Percentiles rank a stretch among this genome's conserved stretches.
Conservation (phyloP, 2,113 vertebrate species). For the Ophthalmolycus amberensis region DNA sequence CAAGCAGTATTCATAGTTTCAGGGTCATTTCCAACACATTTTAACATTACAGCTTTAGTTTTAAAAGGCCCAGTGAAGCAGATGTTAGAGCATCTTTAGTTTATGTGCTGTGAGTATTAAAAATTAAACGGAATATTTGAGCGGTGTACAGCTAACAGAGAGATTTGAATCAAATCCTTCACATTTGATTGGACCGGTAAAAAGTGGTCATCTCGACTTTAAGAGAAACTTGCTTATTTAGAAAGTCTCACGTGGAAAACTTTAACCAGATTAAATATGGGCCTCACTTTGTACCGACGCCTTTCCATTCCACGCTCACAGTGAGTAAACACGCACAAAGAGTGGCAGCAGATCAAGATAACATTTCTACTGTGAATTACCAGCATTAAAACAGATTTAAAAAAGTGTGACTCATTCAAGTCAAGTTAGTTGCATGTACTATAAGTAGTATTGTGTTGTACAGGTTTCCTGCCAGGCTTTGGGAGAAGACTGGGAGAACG, state of each 20-base stretch:
- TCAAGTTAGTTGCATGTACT: not conserved
- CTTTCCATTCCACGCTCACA: not conserved
- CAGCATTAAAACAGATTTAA: not conserved
- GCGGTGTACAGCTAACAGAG: too few relatives aligned
- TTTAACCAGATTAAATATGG: not conserved
- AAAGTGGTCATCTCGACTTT: not conserved
- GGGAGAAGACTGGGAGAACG: conserved; percentile 1
- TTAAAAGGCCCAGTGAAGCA: too few relatives aligned
- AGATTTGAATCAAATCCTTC: too few relatives aligned
- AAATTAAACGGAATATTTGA: too few relatives aligned
- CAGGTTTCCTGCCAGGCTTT: not conserved
- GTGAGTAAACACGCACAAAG: not conserved
- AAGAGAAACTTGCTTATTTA: not conserved
- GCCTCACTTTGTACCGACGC: not conserved
- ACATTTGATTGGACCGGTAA: too few relatives aligned
- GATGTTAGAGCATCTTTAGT: too few relatives aligned
- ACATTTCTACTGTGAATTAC: not conserved
- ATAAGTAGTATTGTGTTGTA: not conserved
- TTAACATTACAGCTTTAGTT: too few relatives aligned
- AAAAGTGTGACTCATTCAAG: not conserved
- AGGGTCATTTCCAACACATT: not conserved
- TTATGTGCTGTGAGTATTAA: too few relatives aligned
- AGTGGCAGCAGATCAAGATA: not conserved
- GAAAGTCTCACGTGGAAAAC: not conserved
- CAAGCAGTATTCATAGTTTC: not conserved